These are phyloP conservation scores for Anolis sagrei DNA, from an alignment of 2,113 vertebrate species.

Conservation along the genomic window DNA sequence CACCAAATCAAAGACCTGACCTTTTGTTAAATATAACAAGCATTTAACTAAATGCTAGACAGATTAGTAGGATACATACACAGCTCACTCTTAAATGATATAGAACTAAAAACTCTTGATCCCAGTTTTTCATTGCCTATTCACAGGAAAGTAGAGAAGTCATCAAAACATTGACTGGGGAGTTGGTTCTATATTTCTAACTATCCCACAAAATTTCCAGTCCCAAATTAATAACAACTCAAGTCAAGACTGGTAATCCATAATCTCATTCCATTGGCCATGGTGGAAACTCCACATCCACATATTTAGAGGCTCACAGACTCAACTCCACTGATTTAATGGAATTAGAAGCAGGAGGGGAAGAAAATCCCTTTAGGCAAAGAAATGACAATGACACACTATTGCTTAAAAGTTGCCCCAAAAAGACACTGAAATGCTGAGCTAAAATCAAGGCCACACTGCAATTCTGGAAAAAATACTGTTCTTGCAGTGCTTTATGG, in stretches of 20 bases:
- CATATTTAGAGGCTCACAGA: too few species aligned
- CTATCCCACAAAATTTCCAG: too few species aligned
- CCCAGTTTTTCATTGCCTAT: background rate
- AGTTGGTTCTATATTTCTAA: background rate
- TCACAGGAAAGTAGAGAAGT: background rate
- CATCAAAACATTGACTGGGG: background rate
- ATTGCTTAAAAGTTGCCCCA: too few species aligned
- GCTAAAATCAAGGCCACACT: background rate
- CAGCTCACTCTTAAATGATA: background rate
- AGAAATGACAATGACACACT: too few species aligned
- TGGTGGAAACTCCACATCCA: too few species aligned
- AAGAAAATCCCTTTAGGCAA: background rate
- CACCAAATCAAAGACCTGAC: conserved; percentile 16
- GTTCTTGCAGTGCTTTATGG: background rate
- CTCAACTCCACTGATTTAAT: too few species aligned
- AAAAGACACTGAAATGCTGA: too few species aligned
- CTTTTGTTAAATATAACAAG: background rate
- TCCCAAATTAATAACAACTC: too few species aligned
- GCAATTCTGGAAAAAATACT: background rate
- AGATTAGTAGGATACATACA: background rate
- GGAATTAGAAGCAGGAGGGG: background rate
- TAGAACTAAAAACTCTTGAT: background rate
- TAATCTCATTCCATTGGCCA: too few species aligned
- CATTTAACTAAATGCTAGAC: background rate
- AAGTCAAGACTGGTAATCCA: too few species aligned